Evolutionary conservation across 2,888 invertebrate genomes (phyloP), one percentile per base, ranked within the genome.

Genomic region (Muschampia plurimacula): DNA sequence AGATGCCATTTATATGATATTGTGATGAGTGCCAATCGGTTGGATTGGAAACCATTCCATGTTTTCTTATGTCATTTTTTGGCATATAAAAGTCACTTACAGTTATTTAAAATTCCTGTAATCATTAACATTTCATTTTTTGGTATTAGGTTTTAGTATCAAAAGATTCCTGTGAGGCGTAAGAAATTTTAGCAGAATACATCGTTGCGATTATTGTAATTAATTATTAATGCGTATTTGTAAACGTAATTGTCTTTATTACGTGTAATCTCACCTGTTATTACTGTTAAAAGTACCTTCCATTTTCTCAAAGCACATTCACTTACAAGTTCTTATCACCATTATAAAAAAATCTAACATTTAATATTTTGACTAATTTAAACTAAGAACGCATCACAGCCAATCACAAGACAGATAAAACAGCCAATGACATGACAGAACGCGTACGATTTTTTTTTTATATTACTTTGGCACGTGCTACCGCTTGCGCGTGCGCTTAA

Each of bases 401-500:
- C 49, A 74, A 59, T 64, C 63, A 67, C 7, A 68, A 32, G 32
- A 70, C 70, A 60, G 41, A 62, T n/a, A 28, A 63, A 55, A 9
- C 13, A 52, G 15, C 15, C 41, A 63, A 64, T 55, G 9, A 44
- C n/a, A 39, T 41, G 28, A 41, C 63, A 63, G 69, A 68, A 68
- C 49, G 60, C 39, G 57, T 59, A 69, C 55, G 52, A 63, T 67
- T 32, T 59, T 46, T 69, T 77, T 79, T 76, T 67, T 74, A 73
- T 22, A 66, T 64, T 39, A 44, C 44, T 66, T 60, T 72, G 84
- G 84, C 91, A 83, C 92, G 91, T 92, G 93, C 83, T 82, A 60
- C 75, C 84, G 80, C 79, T 74, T 92, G 93, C 93, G 91, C 89
- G 86, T 87, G 89, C 91, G 91, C 83, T 83, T 80, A 85, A 90